phyloP scores from a whole-genome alignment of 2,888 invertebrate species.

The Papilio elwesi region DNA sequence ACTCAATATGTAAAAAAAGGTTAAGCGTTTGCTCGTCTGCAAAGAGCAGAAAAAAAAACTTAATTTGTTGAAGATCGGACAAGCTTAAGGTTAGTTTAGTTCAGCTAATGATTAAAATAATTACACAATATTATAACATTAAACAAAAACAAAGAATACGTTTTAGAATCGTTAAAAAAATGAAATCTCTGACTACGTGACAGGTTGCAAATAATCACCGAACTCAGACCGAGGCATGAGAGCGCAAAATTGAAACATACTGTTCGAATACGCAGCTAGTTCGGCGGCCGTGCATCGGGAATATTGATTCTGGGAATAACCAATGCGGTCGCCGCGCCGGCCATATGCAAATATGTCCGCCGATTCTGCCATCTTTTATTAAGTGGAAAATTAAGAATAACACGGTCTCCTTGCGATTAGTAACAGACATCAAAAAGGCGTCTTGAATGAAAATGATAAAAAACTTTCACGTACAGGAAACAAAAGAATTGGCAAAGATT shows the following conservation, averaged over 20 bases:
- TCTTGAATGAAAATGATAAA: no score
- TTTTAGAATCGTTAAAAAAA: neutral
- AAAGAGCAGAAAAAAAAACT: no score
- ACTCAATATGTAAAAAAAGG: no score
- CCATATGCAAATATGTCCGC: conserved; percentile 9
- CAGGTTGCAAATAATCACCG: neutral
- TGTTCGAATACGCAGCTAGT: conserved; percentile 12
- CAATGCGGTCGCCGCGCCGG: conserved; percentile 1
- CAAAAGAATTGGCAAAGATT: no score
- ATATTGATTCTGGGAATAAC: conserved; percentile 18
- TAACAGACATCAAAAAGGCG: neutral
- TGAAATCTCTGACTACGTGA: neutral
- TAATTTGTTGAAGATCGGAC: no score
- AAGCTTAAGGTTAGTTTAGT: no score
- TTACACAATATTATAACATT: neutral
- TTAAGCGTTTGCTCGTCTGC: no score
- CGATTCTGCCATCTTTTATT: neutral
- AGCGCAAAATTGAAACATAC: conserved; percentile 13
- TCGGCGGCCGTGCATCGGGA: conserved; percentile 4
- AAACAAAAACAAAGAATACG: neutral
- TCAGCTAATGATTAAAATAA: neutral
- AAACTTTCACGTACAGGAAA: no score
- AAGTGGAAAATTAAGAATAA: neutral
- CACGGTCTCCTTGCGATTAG: neutral
- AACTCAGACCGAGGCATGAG: neutral